Base-by-base conservation (phyloP, 2,113 vertebrate genomes). In the Odontesthes bonariensis region DNA sequence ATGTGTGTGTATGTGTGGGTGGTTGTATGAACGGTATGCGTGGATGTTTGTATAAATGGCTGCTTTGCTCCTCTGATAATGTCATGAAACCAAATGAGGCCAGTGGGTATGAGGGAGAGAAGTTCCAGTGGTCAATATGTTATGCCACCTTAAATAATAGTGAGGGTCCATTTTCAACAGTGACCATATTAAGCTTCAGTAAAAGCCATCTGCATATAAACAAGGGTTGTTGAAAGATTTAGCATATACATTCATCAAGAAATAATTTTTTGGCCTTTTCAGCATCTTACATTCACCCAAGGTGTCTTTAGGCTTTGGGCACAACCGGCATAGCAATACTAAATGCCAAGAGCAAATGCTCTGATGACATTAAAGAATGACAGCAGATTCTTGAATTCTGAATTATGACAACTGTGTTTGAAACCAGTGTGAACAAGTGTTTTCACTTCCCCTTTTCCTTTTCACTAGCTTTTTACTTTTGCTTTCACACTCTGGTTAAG, bases 21-120 rank as follows among this genome's bases (percentile, higher is more conserved):
- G 76, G 71, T 58, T 67, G 54, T 56, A n/a, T 49, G 20, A 67
- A 68, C 73, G 70, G 61, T 72, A 51, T 79, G 67, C 70, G 71
- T 75, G 76, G 81, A 38, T 75, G 56, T 82, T 46, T 77, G 78
- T 84, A 46, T 75, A 81, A 82, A 85, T 88, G 77, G 69, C 66
- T 75, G 77, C 82, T 85, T 76, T 85, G 69, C 80, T 85, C 42
- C 72, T 71, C 60, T 77, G 87, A 88, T 83, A 85, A 86, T 80
- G 55, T 58, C 79, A 84, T 49, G 40, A 73, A 57, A 80, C 81
- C 67, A 80, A 59, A 77, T 73, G 69, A 81, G 87, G 66, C 69
- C 82, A 91, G 75, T 82, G 73, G 75, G 63, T 73, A 54, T 83
- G 55, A 62, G 71, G 65, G 73, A 62, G 63, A 67, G 44, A 80